These are phyloP conservation scores for Thereva unica DNA, from an alignment of 2,888 invertebrate genomes.

Conservation along the genomic window DNA sequence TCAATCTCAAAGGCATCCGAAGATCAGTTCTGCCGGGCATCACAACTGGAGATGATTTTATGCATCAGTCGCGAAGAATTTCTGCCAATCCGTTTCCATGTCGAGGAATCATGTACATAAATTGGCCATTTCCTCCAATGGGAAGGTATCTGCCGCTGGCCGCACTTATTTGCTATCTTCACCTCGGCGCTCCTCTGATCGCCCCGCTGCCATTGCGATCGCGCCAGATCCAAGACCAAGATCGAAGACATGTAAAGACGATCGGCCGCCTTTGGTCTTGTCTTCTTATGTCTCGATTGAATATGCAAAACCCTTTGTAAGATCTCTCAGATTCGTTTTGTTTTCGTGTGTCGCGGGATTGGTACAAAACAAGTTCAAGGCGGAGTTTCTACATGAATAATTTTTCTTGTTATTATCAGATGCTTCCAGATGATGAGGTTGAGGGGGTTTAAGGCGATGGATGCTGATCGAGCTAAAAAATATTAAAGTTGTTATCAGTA, in stretches of 20 bases:
- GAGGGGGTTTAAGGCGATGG: too few species aligned
- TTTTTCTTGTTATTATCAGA: slow-evolving; percentile 12
- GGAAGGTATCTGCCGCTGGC: too few species aligned
- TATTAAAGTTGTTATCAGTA: too few species aligned
- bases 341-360: slow-evolving; percentile 32
- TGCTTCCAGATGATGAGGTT: neutral
- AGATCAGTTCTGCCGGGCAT: too few species aligned
- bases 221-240: neutral
- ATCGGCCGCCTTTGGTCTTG: slow-evolving; percentile 12
- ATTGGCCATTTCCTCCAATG: too few species aligned
- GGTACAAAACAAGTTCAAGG: slow-evolving; percentile 40
- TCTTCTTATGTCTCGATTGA: slow-evolving; percentile 13
- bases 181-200: slow-evolving; percentile 13
- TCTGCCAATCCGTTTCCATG: slow-evolving; percentile 28
- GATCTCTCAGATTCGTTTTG: slow-evolving; percentile 23
- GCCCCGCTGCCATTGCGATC: neutral
- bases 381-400: slow-evolving; percentile 33
- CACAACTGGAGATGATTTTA: slow-evolving; percentile 6
- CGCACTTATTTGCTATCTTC: slow-evolving; percentile 14
- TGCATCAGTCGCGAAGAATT: slow-evolving; percentile 15
- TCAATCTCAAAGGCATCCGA: too few species aligned
- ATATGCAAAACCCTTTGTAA: slow-evolving; percentile 34
- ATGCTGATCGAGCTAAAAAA: too few species aligned
- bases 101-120: neutral
- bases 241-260: slow-evolving; percentile 1